Percentiles rank a stretch among this genome's conserved stretches.
Evolutionary conservation across 2,113 vertebrate genomes (phyloP).

Genomic region (Falcunculus frontatus): DNA sequence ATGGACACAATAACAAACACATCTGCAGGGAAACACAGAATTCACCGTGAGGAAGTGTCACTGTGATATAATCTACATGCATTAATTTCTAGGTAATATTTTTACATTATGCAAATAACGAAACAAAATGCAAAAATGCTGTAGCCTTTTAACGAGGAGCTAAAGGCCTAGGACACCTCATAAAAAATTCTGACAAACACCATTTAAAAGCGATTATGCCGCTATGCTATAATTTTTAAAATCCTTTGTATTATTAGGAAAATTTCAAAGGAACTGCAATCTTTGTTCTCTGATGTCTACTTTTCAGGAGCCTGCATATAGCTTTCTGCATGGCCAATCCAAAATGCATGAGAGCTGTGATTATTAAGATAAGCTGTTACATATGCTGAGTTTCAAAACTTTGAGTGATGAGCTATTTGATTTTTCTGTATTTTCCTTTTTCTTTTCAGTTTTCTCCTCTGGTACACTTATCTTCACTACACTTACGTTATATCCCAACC

Average conservation of each 20-base stretch:
- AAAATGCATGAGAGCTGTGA: not conserved
- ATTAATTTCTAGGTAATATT: conserved; percentile 24
- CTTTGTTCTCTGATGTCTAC: not conserved
- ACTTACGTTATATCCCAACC: not conserved
- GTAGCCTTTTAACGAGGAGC: not conserved
- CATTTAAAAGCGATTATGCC: not conserved
- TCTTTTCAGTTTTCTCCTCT: not conserved
- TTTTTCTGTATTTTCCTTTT: not conserved
- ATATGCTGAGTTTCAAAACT: not conserved
- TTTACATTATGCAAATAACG: conserved; percentile 10
- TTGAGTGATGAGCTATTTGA: not conserved
- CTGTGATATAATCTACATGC: not conserved
- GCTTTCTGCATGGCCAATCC: not conserved
- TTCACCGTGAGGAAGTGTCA: not conserved
- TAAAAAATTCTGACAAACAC: not conserved
- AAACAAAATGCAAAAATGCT: not conserved
- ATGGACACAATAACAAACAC: not conserved
- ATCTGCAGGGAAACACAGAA: conserved; percentile 7
- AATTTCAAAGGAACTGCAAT: not conserved
- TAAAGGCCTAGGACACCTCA: not conserved
- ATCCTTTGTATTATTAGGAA: not conserved
- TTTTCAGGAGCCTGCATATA: not conserved
- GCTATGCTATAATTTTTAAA: not conserved
- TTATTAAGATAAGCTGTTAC: not conserved
- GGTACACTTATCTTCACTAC: not conserved